Percentiles rank a stretch among this genome's conserved stretches.
Evolutionary conservation across 2,888 invertebrate genomes (phyloP).

Genomic region (Epinotia demarniana): DNA sequence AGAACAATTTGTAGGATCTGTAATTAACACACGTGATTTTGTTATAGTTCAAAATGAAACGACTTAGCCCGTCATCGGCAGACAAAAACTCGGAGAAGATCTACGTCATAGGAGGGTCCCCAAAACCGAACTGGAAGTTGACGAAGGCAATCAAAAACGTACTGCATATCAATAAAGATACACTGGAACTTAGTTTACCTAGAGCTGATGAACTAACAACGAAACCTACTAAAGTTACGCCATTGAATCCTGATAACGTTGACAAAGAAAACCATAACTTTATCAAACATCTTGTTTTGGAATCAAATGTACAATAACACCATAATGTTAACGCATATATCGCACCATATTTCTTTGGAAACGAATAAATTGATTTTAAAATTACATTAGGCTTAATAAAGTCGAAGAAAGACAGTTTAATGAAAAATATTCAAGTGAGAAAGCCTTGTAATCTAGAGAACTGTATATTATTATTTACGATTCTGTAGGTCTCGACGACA

Average conservation of each 20-base stretch:
- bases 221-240: conserved; percentile 76
- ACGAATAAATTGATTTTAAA: no score
- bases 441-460: no score
- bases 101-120: conserved; percentile 71
- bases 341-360: no score
- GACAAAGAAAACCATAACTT: background rate
- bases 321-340: no score
- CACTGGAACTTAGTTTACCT: conserved; percentile 66
- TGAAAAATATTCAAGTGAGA: no score
- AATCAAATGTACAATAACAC: no score
- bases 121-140: conserved; percentile 67
- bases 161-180: conserved; percentile 73
- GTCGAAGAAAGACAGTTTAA: no score
- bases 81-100: conserved; percentile 74
- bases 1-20: background rate
- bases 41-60: conserved; percentile 61
- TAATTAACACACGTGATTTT: conserved; percentile 44
- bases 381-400: no score
- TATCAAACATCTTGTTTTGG: no score
- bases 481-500: no score
- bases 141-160: conserved; percentile 69
- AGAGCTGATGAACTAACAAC: conserved; percentile 71
- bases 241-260: conserved; percentile 66
- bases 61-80: conserved; percentile 49
- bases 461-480: no score